phyloP scores from a whole-genome alignment of 37 sponge, comb jelly and placozoan species.

The Tethya wilhelma region DNA sequence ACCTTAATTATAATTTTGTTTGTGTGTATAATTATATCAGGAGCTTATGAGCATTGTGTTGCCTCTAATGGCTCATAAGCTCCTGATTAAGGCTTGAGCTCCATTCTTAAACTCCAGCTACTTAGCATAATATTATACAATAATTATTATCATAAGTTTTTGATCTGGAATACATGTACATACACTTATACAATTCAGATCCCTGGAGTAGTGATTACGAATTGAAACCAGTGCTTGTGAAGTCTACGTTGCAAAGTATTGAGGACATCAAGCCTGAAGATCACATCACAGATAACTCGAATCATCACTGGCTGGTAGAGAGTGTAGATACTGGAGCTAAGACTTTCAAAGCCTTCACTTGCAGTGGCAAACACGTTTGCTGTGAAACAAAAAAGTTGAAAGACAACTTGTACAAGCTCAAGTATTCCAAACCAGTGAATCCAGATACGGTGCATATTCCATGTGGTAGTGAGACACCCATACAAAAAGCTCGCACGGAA shows the following conservation, averaged over 20 bases:
- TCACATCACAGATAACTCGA: not conserved
- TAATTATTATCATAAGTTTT: too few relatives aligned
- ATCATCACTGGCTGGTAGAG: not conserved
- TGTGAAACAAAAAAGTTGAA: not conserved
- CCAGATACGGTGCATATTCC: too few relatives aligned
- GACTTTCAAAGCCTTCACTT: not conserved
- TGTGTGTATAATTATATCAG: too few relatives aligned
- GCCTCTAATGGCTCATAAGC: too few relatives aligned
- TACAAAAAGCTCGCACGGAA: not conserved
- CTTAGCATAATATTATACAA: too few relatives aligned
- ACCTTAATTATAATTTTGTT: too few relatives aligned
- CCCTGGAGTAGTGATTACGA: not conserved
- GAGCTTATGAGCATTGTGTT: too few relatives aligned
- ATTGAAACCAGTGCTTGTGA: not conserved
- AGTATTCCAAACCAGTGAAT: too few relatives aligned
- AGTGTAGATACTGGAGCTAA: not conserved
- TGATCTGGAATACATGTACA: too few relatives aligned
- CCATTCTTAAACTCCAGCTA: too few relatives aligned
- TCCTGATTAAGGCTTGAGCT: too few relatives aligned
- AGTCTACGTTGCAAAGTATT: not conserved
- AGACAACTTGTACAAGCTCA: not conserved
- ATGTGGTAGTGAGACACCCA: not conserved
- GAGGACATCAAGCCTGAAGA: not conserved
- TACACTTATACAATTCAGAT: not conserved
- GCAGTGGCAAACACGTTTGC: not conserved